These are phyloP conservation scores for Opisthocomus hoazin DNA, from an alignment of 2,113 vertebrate species.

Conservation along the genomic window DNA sequence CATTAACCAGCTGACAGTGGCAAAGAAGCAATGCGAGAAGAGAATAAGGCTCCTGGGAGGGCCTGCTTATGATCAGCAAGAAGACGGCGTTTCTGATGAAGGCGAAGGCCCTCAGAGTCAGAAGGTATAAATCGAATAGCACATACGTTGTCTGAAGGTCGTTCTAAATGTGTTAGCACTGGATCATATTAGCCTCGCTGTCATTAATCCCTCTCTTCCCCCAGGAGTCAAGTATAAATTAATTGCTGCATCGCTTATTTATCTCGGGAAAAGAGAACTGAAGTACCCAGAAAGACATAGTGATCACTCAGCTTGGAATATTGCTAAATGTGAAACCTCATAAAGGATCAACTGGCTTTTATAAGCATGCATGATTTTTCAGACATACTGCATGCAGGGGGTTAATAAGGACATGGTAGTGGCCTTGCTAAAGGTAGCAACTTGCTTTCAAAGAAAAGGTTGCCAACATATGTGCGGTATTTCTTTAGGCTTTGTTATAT, in stretches of 20 bases:
- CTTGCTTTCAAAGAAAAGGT: neutral
- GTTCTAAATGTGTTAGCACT: neutral
- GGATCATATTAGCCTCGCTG: neutral
- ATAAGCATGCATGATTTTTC: neutral
- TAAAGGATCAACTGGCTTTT: neutral
- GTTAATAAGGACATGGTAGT: neutral
- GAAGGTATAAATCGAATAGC: conserved; percentile 71
- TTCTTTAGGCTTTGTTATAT: neutral
- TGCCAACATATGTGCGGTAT: neutral
- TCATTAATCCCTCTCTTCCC: neutral
- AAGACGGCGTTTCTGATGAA: conserved; percentile 82
- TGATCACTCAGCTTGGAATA: neutral
- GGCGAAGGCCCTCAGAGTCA: conserved; percentile 86
- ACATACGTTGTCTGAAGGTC: neutral
- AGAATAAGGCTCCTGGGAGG: conserved; percentile 89
- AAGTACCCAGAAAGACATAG: neutral
- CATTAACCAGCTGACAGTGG: conserved; percentile 96
- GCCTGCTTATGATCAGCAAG: conserved; percentile 87
- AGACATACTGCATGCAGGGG: neutral
- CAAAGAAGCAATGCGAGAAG: conserved; percentile 99
- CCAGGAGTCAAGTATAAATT: neutral
- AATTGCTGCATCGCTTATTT: neutral
- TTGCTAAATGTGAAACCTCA: neutral
- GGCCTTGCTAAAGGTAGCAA: neutral
- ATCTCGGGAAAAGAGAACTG: neutral